A percentile compares a stretch with the other conserved stretches of the same genome.
Conservation (phyloP, 2,113 vertebrate species). For the Mustelus asterias region DNA sequence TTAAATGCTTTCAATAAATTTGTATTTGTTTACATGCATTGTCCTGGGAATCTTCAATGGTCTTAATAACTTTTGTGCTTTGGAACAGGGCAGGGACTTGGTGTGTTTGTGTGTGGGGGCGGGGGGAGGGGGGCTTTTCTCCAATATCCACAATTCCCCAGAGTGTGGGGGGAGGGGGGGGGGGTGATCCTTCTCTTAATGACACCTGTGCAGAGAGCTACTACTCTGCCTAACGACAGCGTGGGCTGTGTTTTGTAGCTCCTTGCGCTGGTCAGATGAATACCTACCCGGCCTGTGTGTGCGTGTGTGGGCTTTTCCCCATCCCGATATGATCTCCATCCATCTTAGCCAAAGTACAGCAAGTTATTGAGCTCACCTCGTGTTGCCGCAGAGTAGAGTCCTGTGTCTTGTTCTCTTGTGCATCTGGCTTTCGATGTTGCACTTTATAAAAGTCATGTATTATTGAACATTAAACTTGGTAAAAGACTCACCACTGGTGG, state of each 20-base stretch:
- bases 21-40: slow-evolving; percentile 27
- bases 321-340: neutral
- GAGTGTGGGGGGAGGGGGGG: neutral
- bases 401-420: neutral
- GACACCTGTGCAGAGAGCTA: neutral
- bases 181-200: neutral
- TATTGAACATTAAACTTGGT: slow-evolving; percentile 33
- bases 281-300: neutral
- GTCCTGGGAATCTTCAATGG: slow-evolving; percentile 22
- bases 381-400: neutral
- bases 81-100: neutral
- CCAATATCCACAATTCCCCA: neutral
- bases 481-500: neutral
- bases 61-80: neutral
- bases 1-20: slow-evolving; percentile 32
- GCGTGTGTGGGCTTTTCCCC: neutral
- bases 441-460: slow-evolving; percentile 30
- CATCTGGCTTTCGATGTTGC: slow-evolving; percentile 11
- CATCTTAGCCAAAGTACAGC: neutral
- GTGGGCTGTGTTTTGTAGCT: neutral
- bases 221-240: neutral
- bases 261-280: neutral
- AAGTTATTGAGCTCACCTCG: neutral
- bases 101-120: neutral
- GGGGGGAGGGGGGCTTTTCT: neutral